Evolutionary conservation across 2,113 vertebrate species (phyloP).

Genomic region (Megaceryle maxima): DNA sequence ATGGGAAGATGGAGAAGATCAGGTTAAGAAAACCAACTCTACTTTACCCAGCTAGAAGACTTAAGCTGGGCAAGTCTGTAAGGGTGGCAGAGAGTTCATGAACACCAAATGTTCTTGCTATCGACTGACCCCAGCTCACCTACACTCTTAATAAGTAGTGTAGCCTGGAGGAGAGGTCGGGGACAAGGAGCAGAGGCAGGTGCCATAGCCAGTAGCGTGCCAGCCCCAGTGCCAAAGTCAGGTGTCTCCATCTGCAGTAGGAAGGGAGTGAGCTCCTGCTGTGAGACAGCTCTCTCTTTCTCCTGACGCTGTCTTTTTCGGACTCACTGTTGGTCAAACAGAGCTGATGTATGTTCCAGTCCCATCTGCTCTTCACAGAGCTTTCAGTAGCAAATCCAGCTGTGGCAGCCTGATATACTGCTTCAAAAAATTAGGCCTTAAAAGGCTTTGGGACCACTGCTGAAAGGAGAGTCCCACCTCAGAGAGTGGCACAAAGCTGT

Average conservation of each 20-base stretch:
- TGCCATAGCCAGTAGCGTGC: rapidly evolving
- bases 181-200: background rate
- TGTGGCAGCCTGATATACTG: background rate
- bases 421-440: background rate
- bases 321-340: background rate
- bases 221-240: background rate
- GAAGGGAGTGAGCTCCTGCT: background rate
- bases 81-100: background rate
- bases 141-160: background rate
- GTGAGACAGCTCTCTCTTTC: background rate
- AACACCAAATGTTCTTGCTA: background rate
- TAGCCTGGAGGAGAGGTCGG: background rate
- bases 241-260: background rate
- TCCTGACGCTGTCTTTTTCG: background rate
- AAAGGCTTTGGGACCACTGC: background rate
- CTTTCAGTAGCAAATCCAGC: background rate
- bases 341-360: background rate
- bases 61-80: background rate
- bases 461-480: background rate
- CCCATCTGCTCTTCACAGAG: background rate
- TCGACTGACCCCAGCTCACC: background rate
- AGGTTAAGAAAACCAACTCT: background rate
- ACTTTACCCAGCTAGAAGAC: background rate
- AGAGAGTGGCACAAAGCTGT: background rate
- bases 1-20: background rate